phyloP scores from a whole-genome alignment of 2,113 vertebrate genomes.

The Malaclemys terrapin region DNA sequence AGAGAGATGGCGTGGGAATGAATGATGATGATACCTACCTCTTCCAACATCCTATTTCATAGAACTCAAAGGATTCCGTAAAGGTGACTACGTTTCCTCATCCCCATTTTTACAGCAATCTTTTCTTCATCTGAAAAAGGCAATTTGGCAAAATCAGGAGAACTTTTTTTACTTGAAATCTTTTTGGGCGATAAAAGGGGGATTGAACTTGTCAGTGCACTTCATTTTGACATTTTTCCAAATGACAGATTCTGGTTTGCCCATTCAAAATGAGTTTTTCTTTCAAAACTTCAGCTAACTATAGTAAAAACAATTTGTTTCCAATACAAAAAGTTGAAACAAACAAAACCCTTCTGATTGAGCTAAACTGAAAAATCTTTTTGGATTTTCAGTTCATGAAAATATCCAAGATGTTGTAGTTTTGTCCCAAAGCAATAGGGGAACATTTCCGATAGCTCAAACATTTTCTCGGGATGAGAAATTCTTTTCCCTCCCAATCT shows the following conservation, averaged over 20 bases:
- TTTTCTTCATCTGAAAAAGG: background rate
- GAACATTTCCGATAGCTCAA: background rate
- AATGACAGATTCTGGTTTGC: background rate
- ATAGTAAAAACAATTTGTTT: background rate
- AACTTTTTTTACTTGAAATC: accelerated
- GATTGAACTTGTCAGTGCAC: background rate
- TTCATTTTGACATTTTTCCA: background rate
- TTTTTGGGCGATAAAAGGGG: background rate
- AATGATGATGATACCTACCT: background rate
- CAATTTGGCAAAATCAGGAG: background rate
- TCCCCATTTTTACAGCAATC: background rate
- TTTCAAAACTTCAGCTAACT: background rate
- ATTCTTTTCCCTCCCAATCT: background rate
- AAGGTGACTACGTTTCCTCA: background rate
- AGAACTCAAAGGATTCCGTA: background rate
- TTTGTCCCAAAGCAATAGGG: background rate
- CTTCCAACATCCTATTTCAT: background rate
- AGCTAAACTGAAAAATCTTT: background rate
- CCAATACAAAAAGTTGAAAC: background rate
- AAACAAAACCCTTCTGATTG: background rate
- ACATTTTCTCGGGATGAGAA: background rate
- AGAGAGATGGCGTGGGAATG: background rate
- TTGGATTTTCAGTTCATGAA: background rate
- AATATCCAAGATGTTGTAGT: background rate
- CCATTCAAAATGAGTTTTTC: background rate